Base-by-base conservation (phyloP, 2,113 vertebrate genomes). In the Ia io region DNA sequence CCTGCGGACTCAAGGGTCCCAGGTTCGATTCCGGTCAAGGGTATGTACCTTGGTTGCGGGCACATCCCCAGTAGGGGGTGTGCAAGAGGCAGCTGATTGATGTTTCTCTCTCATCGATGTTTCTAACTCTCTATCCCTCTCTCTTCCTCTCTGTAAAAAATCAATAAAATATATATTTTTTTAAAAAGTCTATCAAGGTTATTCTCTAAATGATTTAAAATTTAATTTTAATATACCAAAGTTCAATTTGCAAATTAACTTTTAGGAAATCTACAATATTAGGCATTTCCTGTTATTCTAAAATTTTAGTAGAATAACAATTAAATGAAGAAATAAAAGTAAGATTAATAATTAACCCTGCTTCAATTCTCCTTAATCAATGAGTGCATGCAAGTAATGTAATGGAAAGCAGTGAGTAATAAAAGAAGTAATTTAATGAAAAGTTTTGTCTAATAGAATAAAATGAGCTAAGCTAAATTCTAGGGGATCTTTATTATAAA, bases 381-480 rank as follows among this genome's bases (percentile, higher is more conserved):
- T 67, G 61, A 85, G 17, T n/a, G 9, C 25, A 40, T 20, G 9
- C 30, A 95, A 94, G 44, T 30, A 88, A 47, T 44, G 11, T 76
- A 82, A 70, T 35, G 40, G 37, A 90, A 91, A 93, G 35, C 16
- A 88, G 23, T 87, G 30, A 91, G 23, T 65, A 51, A 82, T 56
- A 70, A 84, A 80, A 16, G 44, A 89, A 86, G 87, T n/a, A 93
- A 70, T 70, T 76, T 47, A 74, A 65, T 28, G 70, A 71, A 83
- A 79, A 84, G 17, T 67, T 69, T 79, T 74, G 23, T 84, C 88
- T 84, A 92, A 90, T 80, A 84, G 77, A 90, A 71, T 90, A 91
- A 92, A 90, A 84, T 77, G 47, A 91, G 69, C 61, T 83, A 89
- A 90, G n/a, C 40, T 90, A 91, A 95, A 93, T 94, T 92, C 40